Base-by-base conservation (phyloP, 1,140 invertebrate species). In the Papilio dardanus region DNA sequence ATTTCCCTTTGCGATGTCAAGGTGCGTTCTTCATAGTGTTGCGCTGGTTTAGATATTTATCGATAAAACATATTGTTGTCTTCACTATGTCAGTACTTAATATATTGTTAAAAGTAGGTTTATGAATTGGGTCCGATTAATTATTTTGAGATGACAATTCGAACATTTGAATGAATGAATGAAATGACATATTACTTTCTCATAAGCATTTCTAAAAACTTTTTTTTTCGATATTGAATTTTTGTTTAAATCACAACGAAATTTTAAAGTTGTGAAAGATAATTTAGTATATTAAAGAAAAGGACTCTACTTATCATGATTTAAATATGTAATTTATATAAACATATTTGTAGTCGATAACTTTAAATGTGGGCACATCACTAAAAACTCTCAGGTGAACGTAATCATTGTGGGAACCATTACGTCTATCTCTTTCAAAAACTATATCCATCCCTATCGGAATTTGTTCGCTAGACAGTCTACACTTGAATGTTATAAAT, bases 341-440 rank as follows among this genome's bases (percentile, higher is more conserved):
- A 46, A 19, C 42, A 19, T 19, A n/a, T 19, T 19, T 46, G 42
- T 46, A 37, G n/a, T 71, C 31, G 75, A 76, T 31, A 24, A 6
- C 31, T 37, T 31, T 12, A 21, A 12, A 46, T 7, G 35, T 67
- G 28, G 5, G 40, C 31, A 65, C 86, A 81, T 85, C 88, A 50
- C 86, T 87, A 80, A 21, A 19, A 71, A 79, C 80, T 79, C 85
- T 88, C 86, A 90, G 86, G 88, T 90, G 87, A 91, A 88, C 84
- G 87, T 91, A 92, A 92, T 92, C 89, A 82, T 91, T 90, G 89
- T 92, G 91, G 91, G 91, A 92, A 92, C 86, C 83, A 86, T 84
- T 83, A 76, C 76, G 74, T 81, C 86, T 83, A 75, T 89, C 88
- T 89, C 86, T 81, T 78, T 83, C 81, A 73, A 76, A 87, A 79